Evolutionary conservation across 2,797 vertebrate genomes (phyloP).

Genomic region (Nasua narica): DNA sequence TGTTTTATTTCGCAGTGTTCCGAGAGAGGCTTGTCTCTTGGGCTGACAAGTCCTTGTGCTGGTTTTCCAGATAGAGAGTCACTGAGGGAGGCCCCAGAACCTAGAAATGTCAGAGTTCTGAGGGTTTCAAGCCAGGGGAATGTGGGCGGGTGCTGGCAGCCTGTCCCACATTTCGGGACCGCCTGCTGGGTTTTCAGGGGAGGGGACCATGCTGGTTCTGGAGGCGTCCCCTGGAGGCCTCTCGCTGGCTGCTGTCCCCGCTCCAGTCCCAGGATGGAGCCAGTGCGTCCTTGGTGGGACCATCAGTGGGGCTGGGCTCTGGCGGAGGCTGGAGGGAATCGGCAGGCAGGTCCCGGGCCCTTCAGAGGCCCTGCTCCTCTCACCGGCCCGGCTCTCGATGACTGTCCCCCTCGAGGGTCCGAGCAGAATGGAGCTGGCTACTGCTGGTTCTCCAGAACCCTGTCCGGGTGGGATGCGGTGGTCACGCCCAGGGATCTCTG

Average conservation of each 20-base stretch:
- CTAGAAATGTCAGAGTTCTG: not conserved
- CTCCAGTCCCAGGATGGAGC: not conserved
- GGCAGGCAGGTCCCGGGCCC: too few relatives aligned
- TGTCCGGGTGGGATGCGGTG: too few relatives aligned
- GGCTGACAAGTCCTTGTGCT: too few relatives aligned
- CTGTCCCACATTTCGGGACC: not conserved
- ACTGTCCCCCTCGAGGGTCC: not conserved
- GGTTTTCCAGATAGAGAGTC: not conserved
- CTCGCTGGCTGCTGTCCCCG: not conserved
- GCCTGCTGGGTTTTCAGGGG: not conserved
- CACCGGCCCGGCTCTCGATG: not conserved
- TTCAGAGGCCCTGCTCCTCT: not conserved
- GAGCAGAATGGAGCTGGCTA: not conserved
- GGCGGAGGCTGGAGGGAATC: not conserved
- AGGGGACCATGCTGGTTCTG: not conserved
- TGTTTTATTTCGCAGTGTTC: slow-evolving; percentile 20
- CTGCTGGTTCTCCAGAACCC: not conserved
- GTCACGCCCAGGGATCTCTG: too few relatives aligned
- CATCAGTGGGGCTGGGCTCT: not conserved
- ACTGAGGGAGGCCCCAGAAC: not conserved
- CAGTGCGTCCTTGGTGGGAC: not conserved
- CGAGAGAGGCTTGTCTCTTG: not conserved
- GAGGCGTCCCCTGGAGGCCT: not conserved
- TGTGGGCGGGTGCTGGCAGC: not conserved
- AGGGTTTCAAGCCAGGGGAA: not conserved